A percentile compares a stretch with the other conserved stretches of the same genome.
Evolutionary conservation across 2,113 vertebrate species (phyloP).

Genomic region (Potamarius usumacintae): DNA sequence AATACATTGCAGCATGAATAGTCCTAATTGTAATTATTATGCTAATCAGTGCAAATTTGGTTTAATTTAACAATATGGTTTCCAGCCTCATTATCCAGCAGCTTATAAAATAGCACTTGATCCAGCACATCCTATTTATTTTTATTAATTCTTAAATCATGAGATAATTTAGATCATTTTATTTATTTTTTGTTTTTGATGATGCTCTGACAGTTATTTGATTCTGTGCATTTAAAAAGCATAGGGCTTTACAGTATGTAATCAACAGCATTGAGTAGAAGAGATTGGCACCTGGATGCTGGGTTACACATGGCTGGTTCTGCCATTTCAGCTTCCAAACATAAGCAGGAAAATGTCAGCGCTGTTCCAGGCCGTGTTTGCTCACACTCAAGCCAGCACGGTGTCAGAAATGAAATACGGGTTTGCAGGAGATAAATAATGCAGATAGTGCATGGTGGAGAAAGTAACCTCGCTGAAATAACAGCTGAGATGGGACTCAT

Average conservation of each 20-base stretch:
- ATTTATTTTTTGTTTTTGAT: background rate
- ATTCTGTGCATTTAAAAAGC: background rate
- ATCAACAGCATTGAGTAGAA: background rate
- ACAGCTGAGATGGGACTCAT: background rate
- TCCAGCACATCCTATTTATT: background rate
- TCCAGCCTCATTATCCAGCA: background rate
- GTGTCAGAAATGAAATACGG: conserved; percentile 29
- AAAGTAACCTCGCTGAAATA: conserved; percentile 10
- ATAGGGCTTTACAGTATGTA: background rate
- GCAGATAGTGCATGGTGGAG: background rate
- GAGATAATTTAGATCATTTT: background rate
- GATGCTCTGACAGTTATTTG: too few relatives aligned
- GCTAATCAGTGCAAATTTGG: background rate
- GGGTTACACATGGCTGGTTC: background rate
- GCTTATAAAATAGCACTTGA: background rate
- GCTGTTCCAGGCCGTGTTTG: conserved; percentile 26
- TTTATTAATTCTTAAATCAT: background rate
- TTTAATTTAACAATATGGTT: background rate
- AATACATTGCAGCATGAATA: background rate
- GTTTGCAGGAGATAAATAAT: conserved; percentile 40
- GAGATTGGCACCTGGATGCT: conserved; percentile 14
- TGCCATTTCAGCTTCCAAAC: conserved; percentile 34
- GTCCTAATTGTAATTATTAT: background rate
- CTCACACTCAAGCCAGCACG: background rate
- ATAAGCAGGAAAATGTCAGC: conserved; percentile 19